Evolutionary conservation across 1,140 invertebrate genomes (phyloP), one percentile per base, ranked within the genome.

Genomic region (Formica exsecta): DNA sequence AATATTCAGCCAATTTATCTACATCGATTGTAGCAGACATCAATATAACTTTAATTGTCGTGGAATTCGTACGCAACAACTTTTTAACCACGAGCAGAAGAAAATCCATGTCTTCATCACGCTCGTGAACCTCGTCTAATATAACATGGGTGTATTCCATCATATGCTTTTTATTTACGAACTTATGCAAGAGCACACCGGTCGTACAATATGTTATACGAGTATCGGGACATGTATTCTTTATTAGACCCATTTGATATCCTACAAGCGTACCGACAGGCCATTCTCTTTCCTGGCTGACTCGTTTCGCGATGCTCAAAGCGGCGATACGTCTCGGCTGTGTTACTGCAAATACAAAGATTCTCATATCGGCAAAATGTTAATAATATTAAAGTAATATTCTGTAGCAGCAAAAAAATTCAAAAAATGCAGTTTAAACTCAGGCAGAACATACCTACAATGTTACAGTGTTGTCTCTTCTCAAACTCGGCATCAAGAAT

Each of bases 121-220:
- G 96, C 95, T 99, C 99, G 93, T 99, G 99, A 25, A 99, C 97
- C 94, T 99, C 98, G 95, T 99, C 99, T 8, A 99, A 95, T 91
- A 99, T 97, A 65, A 99, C 96, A 94, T 99, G 99, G 1, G 99
- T 99, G 85, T 96, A 97, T 36, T 96, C 95, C 29, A 94, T 91
- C 76, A 97, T 93, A 59, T 95, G 94, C 86, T 96, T 96, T 1
- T 44, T 94, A 81, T 96, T 96, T 79, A 99, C 98, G 0, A 98
- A 92, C 93, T 96, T 96, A 86, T 97, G 96, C 7, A 98, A 93
- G 61, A 98, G 93, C 1, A 98, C 96, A 86, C 98, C 98, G 59
- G 98, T 98, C 8, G 98, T 98, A 75, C 99, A 98, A 95, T 98
- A 99, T 4, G 97, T 96, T 6, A 99, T 95, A 6, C 98, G 95